These are phyloP conservation scores for Beroe ovata DNA, from an alignment of 37 sponge, comb jelly and placozoan genomes.

Conservation along the genomic window DNA sequence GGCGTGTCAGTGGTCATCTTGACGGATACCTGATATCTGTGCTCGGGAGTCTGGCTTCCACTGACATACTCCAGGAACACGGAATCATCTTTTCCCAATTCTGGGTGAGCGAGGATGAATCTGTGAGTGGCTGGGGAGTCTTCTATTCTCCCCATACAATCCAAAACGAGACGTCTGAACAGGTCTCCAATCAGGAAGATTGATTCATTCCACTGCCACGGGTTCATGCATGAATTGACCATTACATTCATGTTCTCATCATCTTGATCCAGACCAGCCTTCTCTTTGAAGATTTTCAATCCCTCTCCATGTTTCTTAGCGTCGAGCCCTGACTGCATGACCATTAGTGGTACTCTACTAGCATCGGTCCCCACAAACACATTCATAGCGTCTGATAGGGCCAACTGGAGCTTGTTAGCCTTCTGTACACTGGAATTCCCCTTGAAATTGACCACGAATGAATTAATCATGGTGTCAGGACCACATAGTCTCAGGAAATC, in stretches of 20 bases:
- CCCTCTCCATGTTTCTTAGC: slow-evolving; percentile 26
- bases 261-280: slow-evolving; percentile 13
- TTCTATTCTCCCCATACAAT: slow-evolving; percentile 10
- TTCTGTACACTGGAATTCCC: not conserved
- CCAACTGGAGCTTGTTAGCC: slow-evolving; percentile 20
- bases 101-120: not conserved
- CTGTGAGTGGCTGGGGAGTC: not conserved
- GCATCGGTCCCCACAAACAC: slow-evolving; percentile 26
- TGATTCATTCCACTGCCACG: slow-evolving; percentile 40
- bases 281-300: slow-evolving; percentile 5
- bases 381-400: slow-evolving; percentile 40
- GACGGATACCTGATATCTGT: slow-evolving; percentile 27
- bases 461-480: slow-evolving; percentile 67
- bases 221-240: slow-evolving; percentile 44
- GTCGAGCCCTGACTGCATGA: slow-evolving; percentile 20
- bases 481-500: slow-evolving; percentile 20
- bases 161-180: not conserved
- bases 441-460: slow-evolving; percentile 66
- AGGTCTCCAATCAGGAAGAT: not conserved
- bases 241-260: slow-evolving; percentile 39
- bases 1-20: not conserved
- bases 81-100: not conserved
- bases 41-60: not conserved
- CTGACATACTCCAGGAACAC: slow-evolving; percentile 1
- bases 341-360: slow-evolving; percentile 10